Base-by-base conservation (phyloP, 2,113 vertebrate genomes). In the Lynx canadensis region DNA sequence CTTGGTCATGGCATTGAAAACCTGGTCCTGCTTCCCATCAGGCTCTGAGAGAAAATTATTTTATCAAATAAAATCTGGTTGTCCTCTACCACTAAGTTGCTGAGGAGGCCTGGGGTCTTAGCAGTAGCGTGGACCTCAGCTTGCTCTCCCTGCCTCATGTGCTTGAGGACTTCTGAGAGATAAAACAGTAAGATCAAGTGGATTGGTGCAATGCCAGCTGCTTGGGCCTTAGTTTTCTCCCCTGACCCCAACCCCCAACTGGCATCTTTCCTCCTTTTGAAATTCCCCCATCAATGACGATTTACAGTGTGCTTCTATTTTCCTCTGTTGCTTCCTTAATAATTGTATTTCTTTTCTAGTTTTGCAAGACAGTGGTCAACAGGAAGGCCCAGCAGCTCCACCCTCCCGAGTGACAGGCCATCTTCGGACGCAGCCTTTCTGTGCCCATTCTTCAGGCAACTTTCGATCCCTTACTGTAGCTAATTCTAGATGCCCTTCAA, bases 401-500 rank as follows among this genome's bases (percentile, higher is more conserved):
- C 96, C 98, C 98, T 98, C 98, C 98, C 36, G 97, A 98, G 98
- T 98, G 98, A 98, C 79, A 98, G 99, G 98, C 98, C 98, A 98
- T 98, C 98, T 99, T 98, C 97, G 98, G 99, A 99, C 98, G 95
- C 98, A 99, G 98, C 98, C 98, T 98, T 98, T 98, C 98, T 98
- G 85, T 99, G 98, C 98, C 98, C 98, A 90, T 98, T 98, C 97
- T 97, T 98, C 98, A 98, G 99, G 98, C 98, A 96, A 99, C 98
- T 98, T 98, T 97, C 98, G 89, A 95, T 90, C 98, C 99, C 98
- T 97, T 82, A 97, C 97, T 91, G 91, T 99, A 99, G 99, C 98
- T 98, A 98, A 98, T 98, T 99, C 98, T 99, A 99, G 99, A 98
- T 98, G 99, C 98, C 99, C 99, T 98, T 98, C 97, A 98, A 98